phyloP scores from a whole-genome alignment of 2,888 invertebrate genomes.

The Helleia helle region DNA sequence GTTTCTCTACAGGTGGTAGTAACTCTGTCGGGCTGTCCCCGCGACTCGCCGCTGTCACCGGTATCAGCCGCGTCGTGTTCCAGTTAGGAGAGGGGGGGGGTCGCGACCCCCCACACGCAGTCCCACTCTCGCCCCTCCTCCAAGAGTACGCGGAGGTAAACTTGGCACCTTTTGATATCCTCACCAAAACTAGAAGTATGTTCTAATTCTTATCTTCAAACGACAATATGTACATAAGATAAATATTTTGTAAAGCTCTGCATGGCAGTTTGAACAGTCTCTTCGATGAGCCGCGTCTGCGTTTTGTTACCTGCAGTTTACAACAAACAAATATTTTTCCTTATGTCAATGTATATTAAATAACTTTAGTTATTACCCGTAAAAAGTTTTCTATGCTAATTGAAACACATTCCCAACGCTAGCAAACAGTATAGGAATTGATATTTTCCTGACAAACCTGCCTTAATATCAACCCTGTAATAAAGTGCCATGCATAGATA shows the following conservation, averaged over 20 bases:
- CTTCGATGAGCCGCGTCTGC: not conserved
- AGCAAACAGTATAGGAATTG: constrained; percentile 39
- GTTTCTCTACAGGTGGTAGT: constrained; percentile 82
- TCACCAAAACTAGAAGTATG: constrained; percentile 50
- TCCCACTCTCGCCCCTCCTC: constrained; percentile 71
- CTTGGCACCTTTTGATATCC: constrained; percentile 46
- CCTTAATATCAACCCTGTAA: constrained; percentile 18
- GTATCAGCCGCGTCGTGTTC: constrained; percentile 93
- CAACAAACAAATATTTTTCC: constrained; percentile 10
- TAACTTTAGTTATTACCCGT: not conserved
- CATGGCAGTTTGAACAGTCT: constrained; percentile 42
- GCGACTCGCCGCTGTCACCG: constrained; percentile 89
- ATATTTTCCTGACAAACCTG: constrained; percentile 23
- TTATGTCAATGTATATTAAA: constrained; percentile 5
- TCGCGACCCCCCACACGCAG: constrained; percentile 70
- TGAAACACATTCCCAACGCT: constrained; percentile 2
- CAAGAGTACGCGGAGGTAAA: constrained; percentile 71
- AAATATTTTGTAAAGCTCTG: constrained; percentile 62
- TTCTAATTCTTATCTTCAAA: constrained; percentile 66
- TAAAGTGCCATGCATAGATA: constrained; percentile 45
- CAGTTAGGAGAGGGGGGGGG: constrained; percentile 85
- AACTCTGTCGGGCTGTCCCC: constrained; percentile 91
- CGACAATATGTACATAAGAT: constrained; percentile 76
- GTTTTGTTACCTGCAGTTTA: constrained; percentile 4
- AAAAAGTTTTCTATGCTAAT: not conserved